Conservation (phyloP, 1,140 invertebrate species). For the Ruditapes philippinarum region DNA sequence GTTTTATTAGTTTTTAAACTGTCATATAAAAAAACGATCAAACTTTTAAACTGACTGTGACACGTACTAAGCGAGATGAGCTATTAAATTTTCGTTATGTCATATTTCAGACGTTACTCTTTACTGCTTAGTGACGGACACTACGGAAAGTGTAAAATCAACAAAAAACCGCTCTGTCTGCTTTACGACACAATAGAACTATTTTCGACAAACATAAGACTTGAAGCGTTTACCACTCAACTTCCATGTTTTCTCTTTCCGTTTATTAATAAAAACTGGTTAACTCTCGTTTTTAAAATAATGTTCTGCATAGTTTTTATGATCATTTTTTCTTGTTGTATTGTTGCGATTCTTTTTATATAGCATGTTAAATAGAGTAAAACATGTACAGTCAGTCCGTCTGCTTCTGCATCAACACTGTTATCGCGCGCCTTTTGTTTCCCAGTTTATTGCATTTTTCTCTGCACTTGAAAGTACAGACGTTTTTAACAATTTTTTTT, state of each 20-base stretch:
- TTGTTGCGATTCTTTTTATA: background rate
- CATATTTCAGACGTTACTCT: background rate
- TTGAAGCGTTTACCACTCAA: background rate
- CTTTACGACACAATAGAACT: constrained; percentile 33
- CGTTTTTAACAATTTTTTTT: background rate
- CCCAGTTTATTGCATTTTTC: background rate
- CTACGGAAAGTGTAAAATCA: background rate
- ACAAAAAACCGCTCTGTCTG: background rate
- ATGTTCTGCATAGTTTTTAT: background rate
- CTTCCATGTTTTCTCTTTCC: constrained; percentile 1
- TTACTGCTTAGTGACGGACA: background rate
- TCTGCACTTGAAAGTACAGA: background rate
- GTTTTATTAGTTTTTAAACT: constrained; percentile 24
- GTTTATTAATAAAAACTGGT: constrained; percentile 4
- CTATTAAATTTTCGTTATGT: constrained; percentile 20
- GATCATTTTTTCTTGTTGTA: constrained; percentile 6
- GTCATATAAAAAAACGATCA: background rate
- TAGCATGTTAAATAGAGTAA: background rate
- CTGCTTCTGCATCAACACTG: background rate
- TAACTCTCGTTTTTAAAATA: constrained; percentile 4
- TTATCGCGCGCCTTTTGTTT: background rate
- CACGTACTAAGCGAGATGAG: background rate
- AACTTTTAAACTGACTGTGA: constrained; percentile 6
- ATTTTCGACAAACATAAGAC: constrained; percentile 10
- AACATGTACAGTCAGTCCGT: background rate